Evolutionary conservation across 2,797 vertebrate species (phyloP).

Genomic region (Esox masquinongy): DNA sequence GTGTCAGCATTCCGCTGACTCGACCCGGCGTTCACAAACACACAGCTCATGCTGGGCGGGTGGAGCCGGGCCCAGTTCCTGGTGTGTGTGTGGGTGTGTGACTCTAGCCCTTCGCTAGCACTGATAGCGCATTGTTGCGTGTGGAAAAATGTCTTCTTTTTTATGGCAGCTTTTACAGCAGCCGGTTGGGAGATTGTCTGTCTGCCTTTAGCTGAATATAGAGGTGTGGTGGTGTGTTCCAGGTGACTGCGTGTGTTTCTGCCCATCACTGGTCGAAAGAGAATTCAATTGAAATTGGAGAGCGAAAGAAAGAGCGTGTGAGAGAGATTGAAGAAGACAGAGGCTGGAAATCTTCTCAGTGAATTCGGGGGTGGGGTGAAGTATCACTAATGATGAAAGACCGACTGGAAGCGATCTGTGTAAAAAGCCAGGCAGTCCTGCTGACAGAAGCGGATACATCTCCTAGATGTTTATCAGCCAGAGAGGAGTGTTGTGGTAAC

Average conservation of each 20-base stretch:
- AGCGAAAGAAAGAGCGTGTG: background rate
- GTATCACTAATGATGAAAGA: background rate
- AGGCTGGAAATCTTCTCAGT: too few relatives aligned
- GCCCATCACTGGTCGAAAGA: too few relatives aligned
- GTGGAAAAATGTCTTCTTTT: background rate
- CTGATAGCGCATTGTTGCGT: background rate
- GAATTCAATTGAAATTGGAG: background rate
- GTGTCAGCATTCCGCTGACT: constrained; percentile 58
- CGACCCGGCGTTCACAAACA: constrained; percentile 42
- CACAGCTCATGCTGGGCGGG: constrained; percentile 27
- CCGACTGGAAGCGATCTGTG: constrained; percentile 11
- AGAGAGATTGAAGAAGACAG: background rate
- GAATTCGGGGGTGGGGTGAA: background rate
- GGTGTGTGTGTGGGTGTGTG: constrained; percentile 12
- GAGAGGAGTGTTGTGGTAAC: constrained; percentile 21
- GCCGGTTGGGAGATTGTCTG: background rate
- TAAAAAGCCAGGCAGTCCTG: constrained; percentile 12
- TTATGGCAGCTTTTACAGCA: background rate
- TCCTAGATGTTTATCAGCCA: constrained; percentile 36
- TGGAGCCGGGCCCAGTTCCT: constrained; percentile 16
- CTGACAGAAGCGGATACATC: constrained; percentile 20
- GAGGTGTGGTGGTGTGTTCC: background rate
- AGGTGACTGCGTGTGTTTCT: background rate
- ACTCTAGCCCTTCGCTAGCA: background rate
- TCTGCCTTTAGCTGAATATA: background rate